These are phyloP conservation scores for Calliopsis andreniformis DNA, from an alignment of 1,140 invertebrate species.

Conservation along the genomic window DNA sequence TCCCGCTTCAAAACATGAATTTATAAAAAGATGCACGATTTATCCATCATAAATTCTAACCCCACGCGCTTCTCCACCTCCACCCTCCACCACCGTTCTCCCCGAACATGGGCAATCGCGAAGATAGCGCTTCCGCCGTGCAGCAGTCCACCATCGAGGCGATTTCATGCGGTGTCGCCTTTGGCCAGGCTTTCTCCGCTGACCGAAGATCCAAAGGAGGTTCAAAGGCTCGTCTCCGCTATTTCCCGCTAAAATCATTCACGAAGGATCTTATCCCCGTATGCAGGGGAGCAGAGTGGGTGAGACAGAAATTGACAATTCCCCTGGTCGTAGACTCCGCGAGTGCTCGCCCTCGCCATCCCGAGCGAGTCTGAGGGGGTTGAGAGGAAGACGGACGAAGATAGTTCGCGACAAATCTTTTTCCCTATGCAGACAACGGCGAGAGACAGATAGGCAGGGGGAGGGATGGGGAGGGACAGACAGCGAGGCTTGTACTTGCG, in stretches of 20 bases:
- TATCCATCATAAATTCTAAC: no score
- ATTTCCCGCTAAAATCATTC: slow-evolving; percentile 66
- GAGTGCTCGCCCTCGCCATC: background rate
- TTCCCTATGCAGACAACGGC: slow-evolving; percentile 36
- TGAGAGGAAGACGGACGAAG: background rate
- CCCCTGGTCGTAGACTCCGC: slow-evolving; percentile 28
- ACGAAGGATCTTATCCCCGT: slow-evolving; percentile 58
- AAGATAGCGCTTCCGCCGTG: slow-evolving; percentile 31
- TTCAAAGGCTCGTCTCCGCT: slow-evolving; percentile 53
- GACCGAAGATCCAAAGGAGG: slow-evolving; percentile 49
- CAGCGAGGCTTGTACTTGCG: background rate
- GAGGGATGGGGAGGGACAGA: background rate
- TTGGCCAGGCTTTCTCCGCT: slow-evolving; percentile 32
- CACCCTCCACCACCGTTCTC: no score
- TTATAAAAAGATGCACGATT: no score
- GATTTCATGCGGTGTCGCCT: slow-evolving; percentile 58
- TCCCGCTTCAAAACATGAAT: no score
- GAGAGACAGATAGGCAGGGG: slow-evolving; percentile 18
- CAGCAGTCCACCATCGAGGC: slow-evolving; percentile 41
- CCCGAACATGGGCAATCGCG: slow-evolving; percentile 32
- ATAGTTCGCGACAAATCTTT: slow-evolving; percentile 54
- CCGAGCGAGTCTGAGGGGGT: slow-evolving; percentile 27
- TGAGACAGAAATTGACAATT: slow-evolving; percentile 65
- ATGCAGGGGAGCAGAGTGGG: slow-evolving; percentile 55
- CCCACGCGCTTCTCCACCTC: no score